phyloP scores from a whole-genome alignment of 2,797 vertebrate species.

The Pristis pectinata region DNA sequence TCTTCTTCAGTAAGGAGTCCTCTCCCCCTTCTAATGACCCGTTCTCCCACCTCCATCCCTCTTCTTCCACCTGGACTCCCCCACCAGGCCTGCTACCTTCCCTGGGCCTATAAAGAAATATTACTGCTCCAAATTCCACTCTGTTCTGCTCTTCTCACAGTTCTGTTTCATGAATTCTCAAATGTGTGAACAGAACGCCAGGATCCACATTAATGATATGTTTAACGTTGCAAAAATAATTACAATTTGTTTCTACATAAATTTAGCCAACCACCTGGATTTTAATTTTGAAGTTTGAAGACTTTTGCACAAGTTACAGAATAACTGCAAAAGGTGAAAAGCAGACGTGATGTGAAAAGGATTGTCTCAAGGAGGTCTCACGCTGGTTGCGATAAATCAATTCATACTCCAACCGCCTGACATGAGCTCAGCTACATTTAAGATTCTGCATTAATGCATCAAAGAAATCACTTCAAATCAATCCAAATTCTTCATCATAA shows the following conservation, averaged over 20 bases:
- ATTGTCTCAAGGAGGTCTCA: neutral
- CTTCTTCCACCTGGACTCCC: too few species aligned
- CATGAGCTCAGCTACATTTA: neutral
- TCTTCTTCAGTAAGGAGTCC: too few species aligned
- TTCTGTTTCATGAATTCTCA: neutral
- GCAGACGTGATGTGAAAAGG: neutral
- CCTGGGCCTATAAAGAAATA: too few species aligned
- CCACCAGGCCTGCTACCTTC: too few species aligned
- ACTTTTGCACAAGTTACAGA: neutral
- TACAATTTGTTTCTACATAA: neutral
- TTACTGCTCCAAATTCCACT: neutral
- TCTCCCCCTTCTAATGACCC: too few species aligned
- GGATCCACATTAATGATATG: neutral
- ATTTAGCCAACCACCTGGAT: neutral
- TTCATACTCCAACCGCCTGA: neutral
- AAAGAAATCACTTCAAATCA: conserved; percentile 8
- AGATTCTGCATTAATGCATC: neutral
- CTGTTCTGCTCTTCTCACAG: neutral
- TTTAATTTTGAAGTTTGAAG: neutral
- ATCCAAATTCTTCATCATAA: neutral
- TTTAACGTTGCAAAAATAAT: neutral
- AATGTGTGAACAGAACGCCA: neutral
- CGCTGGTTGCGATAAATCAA: neutral
- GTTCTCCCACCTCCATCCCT: too few species aligned
- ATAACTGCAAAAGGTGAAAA: neutral